Evolutionary conservation across 2,113 vertebrate genomes (phyloP).

Genomic region (Brevimyrus niger): DNA sequence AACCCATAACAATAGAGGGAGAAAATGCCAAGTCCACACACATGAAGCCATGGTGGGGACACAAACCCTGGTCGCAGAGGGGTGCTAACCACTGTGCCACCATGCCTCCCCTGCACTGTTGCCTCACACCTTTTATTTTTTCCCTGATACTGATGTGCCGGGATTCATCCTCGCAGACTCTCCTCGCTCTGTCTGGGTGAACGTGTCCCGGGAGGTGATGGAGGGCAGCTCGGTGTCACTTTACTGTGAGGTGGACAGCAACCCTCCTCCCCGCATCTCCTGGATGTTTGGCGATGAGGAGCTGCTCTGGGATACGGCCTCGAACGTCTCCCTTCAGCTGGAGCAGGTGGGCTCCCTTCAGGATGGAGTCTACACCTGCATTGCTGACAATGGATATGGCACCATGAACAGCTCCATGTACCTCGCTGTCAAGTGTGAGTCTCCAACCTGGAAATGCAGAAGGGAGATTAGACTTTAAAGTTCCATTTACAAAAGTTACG

Average conservation of each 20-base stretch:
- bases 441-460: not conserved
- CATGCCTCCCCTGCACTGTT: not conserved
- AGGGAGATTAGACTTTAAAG: not conserved
- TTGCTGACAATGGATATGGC: constrained; percentile 75
- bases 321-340: constrained; percentile 63
- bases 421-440: constrained; percentile 79
- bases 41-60: not conserved
- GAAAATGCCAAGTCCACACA: not conserved
- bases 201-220: constrained; percentile 72
- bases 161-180: constrained; percentile 47
- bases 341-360: constrained; percentile 62
- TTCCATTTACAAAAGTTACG: not conserved
- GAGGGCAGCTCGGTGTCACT: constrained; percentile 72
- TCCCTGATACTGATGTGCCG: not conserved
- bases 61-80: not conserved
- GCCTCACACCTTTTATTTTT: not conserved
- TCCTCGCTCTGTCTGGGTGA: constrained; percentile 73
- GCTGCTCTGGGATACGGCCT: constrained; percentile 63
- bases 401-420: constrained; percentile 75
- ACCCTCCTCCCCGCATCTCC: constrained; percentile 66
- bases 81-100: not conserved
- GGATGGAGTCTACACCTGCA: constrained; percentile 75
- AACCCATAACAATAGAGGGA: not conserved
- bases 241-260: constrained; percentile 79
- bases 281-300: constrained; percentile 70